Evolutionary conservation across 1,140 invertebrate genomes (phyloP).

Genomic region (Vollenhovia emeryi): DNA sequence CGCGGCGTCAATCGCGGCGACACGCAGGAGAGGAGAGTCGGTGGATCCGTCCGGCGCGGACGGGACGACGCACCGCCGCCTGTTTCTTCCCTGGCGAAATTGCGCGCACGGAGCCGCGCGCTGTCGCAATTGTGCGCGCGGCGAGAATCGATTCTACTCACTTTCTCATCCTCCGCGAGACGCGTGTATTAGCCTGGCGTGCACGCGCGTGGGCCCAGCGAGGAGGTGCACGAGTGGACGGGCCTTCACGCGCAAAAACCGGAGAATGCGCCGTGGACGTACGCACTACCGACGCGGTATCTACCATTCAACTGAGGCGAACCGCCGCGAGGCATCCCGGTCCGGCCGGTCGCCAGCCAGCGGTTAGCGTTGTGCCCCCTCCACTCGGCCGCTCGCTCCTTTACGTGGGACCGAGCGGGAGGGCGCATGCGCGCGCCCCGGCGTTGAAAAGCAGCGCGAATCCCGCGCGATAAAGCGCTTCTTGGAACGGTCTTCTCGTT

Average conservation of each 20-base stretch:
- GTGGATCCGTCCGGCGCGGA: too few species aligned
- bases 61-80: too few species aligned
- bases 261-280: too few species aligned
- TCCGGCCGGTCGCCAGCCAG: not conserved
- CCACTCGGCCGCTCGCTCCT: constrained; percentile 8
- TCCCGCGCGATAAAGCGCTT: too few species aligned
- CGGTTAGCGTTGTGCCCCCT: not conserved
- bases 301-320: constrained; percentile 39
- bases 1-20: too few species aligned
- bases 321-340: not conserved
- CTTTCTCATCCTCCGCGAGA: constrained; percentile 12
- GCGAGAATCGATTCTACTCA: constrained; percentile 14
- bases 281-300: too few species aligned
- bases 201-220: too few species aligned
- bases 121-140: constrained; percentile 9
- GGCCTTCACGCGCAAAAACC: not conserved
- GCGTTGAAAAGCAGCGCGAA: not conserved
- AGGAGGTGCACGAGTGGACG: not conserved
- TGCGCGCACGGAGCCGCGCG: not conserved
- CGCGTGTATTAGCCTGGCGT: too few species aligned
- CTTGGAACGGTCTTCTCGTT: too few species aligned
- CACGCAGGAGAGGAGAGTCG: too few species aligned
- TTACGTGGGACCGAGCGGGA: not conserved
- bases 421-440: not conserved
- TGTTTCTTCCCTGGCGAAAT: too few species aligned